phyloP scores from a whole-genome alignment of 2,113 vertebrate species.

The Alligator sinensis region DNA sequence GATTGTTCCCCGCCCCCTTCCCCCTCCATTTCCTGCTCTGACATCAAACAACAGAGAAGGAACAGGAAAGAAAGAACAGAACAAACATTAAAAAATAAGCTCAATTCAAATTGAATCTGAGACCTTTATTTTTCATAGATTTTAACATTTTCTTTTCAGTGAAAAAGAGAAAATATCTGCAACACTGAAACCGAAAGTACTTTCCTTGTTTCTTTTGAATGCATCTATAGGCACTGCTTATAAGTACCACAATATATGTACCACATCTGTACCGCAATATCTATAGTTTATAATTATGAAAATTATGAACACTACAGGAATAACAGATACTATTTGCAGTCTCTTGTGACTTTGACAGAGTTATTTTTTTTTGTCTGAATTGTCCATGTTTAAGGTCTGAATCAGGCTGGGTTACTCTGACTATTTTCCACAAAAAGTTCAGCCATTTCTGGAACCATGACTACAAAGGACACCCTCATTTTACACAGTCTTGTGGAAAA shows the following conservation, averaged over 20 bases:
- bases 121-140: not conserved
- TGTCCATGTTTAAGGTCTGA: too few species aligned
- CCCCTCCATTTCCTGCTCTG: fast-evolving
- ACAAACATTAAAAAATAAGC: not conserved
- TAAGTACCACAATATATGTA: too few species aligned
- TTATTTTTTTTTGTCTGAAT: not conserved
- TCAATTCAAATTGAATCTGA: not conserved
- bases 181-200: not conserved
- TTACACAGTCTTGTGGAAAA: too few species aligned
- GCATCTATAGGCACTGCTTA: fast-evolving
- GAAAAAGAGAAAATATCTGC: fast-evolving
- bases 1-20: not conserved
- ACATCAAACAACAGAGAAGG: fast-evolving
- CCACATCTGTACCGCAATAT: too few species aligned
- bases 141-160: not conserved
- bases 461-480: too few species aligned
- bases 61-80: not conserved
- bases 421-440: too few species aligned
- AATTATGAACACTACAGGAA: too few species aligned
- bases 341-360: not conserved
- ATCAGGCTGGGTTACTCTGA: too few species aligned
- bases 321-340: too few species aligned
- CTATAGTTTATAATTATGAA: not conserved
- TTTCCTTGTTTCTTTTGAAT: not conserved
- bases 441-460: too few species aligned